Percentiles rank a stretch among this genome's conserved stretches.
Evolutionary conservation across 2,888 invertebrate genomes (phyloP).

Genomic region (Nebria brevicollis): DNA sequence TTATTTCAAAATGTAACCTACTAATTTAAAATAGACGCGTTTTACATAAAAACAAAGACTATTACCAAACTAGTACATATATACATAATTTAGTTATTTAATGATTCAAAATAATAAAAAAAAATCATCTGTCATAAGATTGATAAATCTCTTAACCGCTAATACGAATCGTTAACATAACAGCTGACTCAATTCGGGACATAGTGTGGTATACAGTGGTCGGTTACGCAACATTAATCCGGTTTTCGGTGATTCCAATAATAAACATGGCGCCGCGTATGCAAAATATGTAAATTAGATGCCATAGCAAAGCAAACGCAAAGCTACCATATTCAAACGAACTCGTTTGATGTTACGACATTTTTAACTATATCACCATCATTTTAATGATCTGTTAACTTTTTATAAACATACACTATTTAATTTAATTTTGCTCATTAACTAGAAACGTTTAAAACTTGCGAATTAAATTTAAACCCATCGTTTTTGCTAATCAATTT

Average conservation of each 20-base stretch:
- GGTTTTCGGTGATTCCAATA: background rate
- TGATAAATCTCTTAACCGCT: background rate
- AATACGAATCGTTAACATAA: too few species aligned
- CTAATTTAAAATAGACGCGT: background rate
- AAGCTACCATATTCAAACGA: background rate
- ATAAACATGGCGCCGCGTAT: background rate
- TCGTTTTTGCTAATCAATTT: too few species aligned
- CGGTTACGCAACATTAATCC: background rate
- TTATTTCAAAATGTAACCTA: background rate
- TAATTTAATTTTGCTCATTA: background rate
- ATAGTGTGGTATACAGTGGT: background rate
- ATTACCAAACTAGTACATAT: background rate
- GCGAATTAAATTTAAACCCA: too few species aligned
- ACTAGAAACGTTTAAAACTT: too few species aligned
- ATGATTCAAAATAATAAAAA: background rate
- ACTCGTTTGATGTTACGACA: background rate
- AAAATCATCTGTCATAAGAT: background rate
- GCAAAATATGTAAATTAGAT: background rate
- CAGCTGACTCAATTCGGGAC: background rate
- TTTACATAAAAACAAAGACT: background rate
- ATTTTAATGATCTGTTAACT: background rate
- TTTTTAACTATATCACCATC: background rate
- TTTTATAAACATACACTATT: background rate
- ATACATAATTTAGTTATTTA: background rate
- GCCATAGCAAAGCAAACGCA: background rate